Conservation (phyloP, 92 coral and sea anemone species). For the Phenganax subtilis region DNA sequence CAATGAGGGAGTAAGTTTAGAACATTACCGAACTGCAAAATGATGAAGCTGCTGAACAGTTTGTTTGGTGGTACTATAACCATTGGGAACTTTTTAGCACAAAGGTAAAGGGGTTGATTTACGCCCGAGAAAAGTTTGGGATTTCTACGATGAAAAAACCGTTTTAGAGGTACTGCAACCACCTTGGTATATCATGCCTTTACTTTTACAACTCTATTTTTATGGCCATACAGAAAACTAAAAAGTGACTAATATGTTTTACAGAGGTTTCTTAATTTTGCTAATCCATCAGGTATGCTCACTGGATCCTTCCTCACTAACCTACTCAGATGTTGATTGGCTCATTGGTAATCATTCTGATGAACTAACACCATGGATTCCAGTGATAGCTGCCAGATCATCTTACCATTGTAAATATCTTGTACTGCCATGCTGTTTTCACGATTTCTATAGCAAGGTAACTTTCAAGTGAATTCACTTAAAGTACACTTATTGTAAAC, state of each 20-base stretch:
- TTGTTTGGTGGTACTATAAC: no score
- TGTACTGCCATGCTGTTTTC: constrained; percentile 89
- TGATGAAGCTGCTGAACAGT: neutral
- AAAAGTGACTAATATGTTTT: no score
- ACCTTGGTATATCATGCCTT: no score
- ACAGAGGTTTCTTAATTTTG: no score
- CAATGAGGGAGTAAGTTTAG: constrained; percentile 70
- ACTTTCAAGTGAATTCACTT: neutral
- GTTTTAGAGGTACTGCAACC: constrained; percentile 57
- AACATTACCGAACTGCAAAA: neutral
- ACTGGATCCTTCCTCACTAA: constrained; percentile 71
- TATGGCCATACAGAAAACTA: neutral
- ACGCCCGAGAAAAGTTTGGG: constrained; percentile 89
- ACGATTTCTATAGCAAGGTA: constrained; percentile 92
- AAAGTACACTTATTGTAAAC: neutral
- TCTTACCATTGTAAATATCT: constrained; percentile 76
- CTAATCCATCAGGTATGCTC: constrained; percentile 60
- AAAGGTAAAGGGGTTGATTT: constrained; percentile 87
- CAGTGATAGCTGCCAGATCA: constrained; percentile 92
- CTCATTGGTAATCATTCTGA: constrained; percentile 96
- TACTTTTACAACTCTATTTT: neutral
- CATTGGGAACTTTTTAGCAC: constrained; percentile 50
- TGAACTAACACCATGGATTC: constrained; percentile 97
- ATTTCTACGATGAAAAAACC: constrained; percentile 65
- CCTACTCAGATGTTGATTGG: constrained; percentile 86